Evolutionary conservation across 2,888 invertebrate species (phyloP).

Genomic region (Andrena hattorfiana): DNA sequence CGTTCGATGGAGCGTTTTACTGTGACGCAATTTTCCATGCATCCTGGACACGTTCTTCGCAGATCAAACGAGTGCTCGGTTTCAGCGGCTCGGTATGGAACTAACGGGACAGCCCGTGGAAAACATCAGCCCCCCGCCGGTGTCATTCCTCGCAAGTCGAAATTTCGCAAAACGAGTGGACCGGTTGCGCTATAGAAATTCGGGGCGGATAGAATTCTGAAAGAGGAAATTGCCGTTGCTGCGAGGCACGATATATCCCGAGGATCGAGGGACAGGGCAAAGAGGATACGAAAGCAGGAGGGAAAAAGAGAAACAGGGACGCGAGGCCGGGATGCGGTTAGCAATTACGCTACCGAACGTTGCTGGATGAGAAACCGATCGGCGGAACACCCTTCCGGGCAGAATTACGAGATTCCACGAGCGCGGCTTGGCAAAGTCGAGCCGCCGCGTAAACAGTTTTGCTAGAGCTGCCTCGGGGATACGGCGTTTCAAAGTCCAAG

Average conservation of each 20-base stretch:
- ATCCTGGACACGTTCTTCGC: slow-evolving; percentile 59
- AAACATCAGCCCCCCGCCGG: no score
- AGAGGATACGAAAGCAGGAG: background rate
- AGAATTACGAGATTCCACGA: slow-evolving; percentile 56
- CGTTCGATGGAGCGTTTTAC: slow-evolving; percentile 63
- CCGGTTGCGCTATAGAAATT: no score
- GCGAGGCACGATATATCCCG: no score
- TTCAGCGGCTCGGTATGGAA: slow-evolving; percentile 18
- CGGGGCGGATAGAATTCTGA: no score
- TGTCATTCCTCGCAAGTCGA: no score
- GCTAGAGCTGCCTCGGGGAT: background rate
- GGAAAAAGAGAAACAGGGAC: background rate
- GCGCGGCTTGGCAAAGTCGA: slow-evolving; percentile 7
- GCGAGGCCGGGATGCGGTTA: slow-evolving; percentile 27
- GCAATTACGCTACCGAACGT: slow-evolving; percentile 46
- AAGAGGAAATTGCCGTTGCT: no score
- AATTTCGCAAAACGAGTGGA: background rate
- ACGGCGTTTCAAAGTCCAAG: background rate
- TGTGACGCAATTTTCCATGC: slow-evolving; percentile 69
- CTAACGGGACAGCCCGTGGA: background rate
- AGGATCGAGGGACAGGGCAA: background rate
- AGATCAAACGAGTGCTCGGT: slow-evolving; percentile 54
- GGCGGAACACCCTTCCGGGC: slow-evolving; percentile 54
- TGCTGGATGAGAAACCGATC: slow-evolving; percentile 28
- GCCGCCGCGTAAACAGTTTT: background rate